Evolutionary conservation across 2,113 vertebrate species (phyloP).

Genomic region (Colaptes auratus): DNA sequence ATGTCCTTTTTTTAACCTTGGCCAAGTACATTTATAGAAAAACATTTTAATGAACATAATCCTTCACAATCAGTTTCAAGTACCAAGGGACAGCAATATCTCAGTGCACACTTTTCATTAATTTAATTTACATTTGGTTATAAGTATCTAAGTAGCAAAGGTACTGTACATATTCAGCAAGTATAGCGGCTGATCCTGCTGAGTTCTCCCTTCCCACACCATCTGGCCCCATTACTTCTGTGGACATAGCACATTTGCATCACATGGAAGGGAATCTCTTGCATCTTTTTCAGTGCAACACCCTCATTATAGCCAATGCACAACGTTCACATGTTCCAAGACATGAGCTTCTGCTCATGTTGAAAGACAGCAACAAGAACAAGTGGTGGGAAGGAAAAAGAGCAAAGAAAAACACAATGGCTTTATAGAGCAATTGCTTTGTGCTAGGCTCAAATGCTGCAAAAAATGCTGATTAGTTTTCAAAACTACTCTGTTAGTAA

Average conservation of each 20-base stretch:
- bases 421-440: constrained; percentile 7
- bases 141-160: constrained; percentile 27
- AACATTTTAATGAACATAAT: constrained; percentile 56
- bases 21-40: neutral
- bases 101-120: neutral
- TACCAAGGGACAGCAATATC: constrained; percentile 9
- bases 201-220: constrained; percentile 51
- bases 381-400: neutral
- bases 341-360: constrained; percentile 13
- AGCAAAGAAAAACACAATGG: neutral
- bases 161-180: constrained; percentile 16
- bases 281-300: constrained; percentile 34
- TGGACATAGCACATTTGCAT: neutral
- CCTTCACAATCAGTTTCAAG: constrained; percentile 27
- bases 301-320: constrained; percentile 22
- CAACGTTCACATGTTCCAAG: constrained; percentile 21
- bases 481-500: neutral
- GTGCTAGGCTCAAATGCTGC: neutral
- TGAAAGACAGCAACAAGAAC: constrained; percentile 17
- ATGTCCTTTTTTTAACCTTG: neutral
- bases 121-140: constrained; percentile 47
- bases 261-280: constrained; percentile 21
- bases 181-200: constrained; percentile 42
- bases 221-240: constrained; percentile 48
- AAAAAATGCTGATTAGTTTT: constrained; percentile 2